phyloP scores from a whole-genome alignment of 2,888 invertebrate genomes.

The Aporophyla lueneburgensis region DNA sequence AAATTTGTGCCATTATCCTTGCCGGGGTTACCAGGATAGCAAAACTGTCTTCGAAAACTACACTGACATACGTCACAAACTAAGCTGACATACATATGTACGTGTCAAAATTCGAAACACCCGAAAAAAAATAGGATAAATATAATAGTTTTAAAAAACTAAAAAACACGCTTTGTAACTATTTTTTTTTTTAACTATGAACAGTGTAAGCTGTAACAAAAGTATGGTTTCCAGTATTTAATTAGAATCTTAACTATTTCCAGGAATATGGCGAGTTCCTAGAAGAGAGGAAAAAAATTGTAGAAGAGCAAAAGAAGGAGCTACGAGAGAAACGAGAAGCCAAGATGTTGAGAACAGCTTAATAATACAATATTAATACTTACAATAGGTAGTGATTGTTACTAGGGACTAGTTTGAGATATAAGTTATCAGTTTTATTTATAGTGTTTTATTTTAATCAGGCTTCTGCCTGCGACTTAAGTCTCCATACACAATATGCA shows the following conservation, averaged over 20 bases:
- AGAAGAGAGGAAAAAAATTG: slow-evolving; percentile 92
- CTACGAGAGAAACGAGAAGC: slow-evolving; percentile 96
- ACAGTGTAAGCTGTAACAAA: not conserved
- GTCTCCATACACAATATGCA: not conserved
- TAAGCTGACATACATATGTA: no score
- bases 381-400: slow-evolving; percentile 61
- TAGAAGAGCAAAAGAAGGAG: slow-evolving; percentile 94
- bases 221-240: not conserved
- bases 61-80: no score
- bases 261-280: slow-evolving; percentile 95
- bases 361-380: slow-evolving; percentile 62
- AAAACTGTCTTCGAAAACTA: no score
- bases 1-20: no score
- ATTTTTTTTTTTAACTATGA: not conserved
- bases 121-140: no score
- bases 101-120: no score
- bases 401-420: slow-evolving; percentile 55
- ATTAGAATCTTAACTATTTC: slow-evolving; percentile 63
- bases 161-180: no score
- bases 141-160: no score
- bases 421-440: slow-evolving; percentile 42
- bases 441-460: slow-evolving; percentile 49
- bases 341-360: slow-evolving; percentile 96
- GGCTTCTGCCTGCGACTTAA: not conserved
- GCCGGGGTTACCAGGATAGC: no score